Conservation (phyloP, 2,797 vertebrate species). For the Karalla daura region DNA sequence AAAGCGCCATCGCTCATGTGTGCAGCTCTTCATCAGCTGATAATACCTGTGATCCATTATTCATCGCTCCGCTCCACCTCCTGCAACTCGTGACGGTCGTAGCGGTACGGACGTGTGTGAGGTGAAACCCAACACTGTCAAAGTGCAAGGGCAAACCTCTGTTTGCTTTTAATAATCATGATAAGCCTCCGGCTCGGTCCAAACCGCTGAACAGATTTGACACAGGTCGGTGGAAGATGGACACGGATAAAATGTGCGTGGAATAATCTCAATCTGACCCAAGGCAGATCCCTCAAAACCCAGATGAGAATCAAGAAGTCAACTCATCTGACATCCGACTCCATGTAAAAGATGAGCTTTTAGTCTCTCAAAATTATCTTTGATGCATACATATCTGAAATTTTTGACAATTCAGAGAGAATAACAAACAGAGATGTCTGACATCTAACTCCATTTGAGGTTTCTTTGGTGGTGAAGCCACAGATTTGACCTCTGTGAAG, state of each 20-base stretch:
- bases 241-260: too few relatives aligned
- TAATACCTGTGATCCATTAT: constrained; percentile 67
- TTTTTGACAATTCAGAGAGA: constrained; percentile 1
- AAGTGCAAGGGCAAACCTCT: constrained; percentile 7
- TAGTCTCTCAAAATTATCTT: background rate
- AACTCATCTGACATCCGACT: background rate
- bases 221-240: background rate
- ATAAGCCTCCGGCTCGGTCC: background rate
- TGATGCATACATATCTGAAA: background rate
- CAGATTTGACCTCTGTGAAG: too few relatives aligned
- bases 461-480: too few relatives aligned
- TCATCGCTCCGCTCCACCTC: constrained; percentile 36
- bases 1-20: constrained; percentile 49
- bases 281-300: background rate
- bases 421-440: too few relatives aligned
- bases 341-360: background rate
- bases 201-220: background rate
- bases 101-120: constrained; percentile 17
- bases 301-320: background rate
- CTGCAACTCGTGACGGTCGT: constrained; percentile 25
- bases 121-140: constrained; percentile 19
- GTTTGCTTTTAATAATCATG: background rate
- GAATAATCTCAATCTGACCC: background rate
- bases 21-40: constrained; percentile 55
- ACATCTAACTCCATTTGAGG: too few relatives aligned